Evolutionary conservation across 2,113 vertebrate species (phyloP).

Genomic region (Acanthisitta chloris): DNA sequence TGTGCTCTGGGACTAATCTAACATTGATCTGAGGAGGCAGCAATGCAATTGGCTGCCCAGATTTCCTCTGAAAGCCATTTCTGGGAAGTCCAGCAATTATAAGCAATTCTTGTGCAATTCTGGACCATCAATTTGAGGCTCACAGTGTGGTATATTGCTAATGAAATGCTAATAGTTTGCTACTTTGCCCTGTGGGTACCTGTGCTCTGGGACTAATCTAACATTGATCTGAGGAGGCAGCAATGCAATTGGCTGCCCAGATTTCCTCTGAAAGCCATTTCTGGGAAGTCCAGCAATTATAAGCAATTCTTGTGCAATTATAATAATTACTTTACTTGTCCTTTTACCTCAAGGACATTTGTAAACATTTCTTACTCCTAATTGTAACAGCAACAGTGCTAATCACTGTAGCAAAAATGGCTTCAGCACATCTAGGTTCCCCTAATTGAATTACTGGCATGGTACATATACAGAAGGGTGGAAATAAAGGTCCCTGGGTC

Average conservation of each 20-base stretch:
- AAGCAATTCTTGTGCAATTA: background rate
- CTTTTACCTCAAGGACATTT: conserved; percentile 12
- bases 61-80: conserved; percentile 11
- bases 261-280: conserved; percentile 11
- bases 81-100: conserved; percentile 17
- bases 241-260: background rate
- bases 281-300: conserved; percentile 17
- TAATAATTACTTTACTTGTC: background rate
- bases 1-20: background rate
- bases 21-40: conserved; percentile 7
- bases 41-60: background rate
- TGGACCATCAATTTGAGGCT: background rate
- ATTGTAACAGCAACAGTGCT: background rate
- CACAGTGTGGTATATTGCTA: background rate
- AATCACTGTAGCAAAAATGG: background rate
- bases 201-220: background rate
- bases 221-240: conserved; percentile 7
- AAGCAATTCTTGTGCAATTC: background rate
- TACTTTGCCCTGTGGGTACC: background rate
- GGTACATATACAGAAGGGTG: background rate
- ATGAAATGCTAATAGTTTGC: conserved; percentile 26
- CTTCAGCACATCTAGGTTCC: background rate
- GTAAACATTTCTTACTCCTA: background rate
- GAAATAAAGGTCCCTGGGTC: background rate
- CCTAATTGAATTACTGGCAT: background rate